These are phyloP conservation scores for Temnothorax rugatulus DNA, from an alignment of 2,888 invertebrate genomes.

Conservation along the genomic window DNA sequence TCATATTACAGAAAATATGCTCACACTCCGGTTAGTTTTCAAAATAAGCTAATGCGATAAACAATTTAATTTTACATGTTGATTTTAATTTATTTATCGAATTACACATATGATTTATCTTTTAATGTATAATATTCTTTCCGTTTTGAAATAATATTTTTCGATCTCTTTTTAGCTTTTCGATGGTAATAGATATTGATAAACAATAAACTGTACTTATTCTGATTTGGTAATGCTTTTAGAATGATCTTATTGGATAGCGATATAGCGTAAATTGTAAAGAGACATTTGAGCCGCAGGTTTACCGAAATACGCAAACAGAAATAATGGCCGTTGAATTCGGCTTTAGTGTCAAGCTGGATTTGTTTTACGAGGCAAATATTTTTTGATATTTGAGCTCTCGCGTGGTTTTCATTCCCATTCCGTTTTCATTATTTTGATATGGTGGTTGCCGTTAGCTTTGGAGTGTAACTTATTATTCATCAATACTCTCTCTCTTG, in stretches of 20 bases:
- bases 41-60: neutral
- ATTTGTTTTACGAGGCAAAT: slow-evolving; percentile 40
- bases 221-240: neutral
- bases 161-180: neutral
- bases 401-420: slow-evolving; percentile 26
- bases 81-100: slow-evolving; percentile 18
- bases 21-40: neutral
- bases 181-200: neutral
- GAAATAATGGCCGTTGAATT: slow-evolving; percentile 26
- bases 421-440: slow-evolving; percentile 40
- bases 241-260: neutral
- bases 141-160: neutral
- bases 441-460: slow-evolving; percentile 1
- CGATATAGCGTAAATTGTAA: neutral
- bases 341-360: slow-evolving; percentile 28
- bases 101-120: neutral
- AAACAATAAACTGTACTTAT: slow-evolving; percentile 4
- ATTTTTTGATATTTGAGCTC: slow-evolving; percentile 46
- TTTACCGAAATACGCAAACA: slow-evolving; percentile 16
- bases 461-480: slow-evolving; percentile 33
- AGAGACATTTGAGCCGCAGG: neutral
- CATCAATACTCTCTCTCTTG: neutral
- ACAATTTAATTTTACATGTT: neutral
- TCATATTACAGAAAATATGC: neutral
- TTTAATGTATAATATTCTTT: neutral